Base-by-base conservation (phyloP, 2,888 invertebrate species). In the Metopia argyrocephala region DNA sequence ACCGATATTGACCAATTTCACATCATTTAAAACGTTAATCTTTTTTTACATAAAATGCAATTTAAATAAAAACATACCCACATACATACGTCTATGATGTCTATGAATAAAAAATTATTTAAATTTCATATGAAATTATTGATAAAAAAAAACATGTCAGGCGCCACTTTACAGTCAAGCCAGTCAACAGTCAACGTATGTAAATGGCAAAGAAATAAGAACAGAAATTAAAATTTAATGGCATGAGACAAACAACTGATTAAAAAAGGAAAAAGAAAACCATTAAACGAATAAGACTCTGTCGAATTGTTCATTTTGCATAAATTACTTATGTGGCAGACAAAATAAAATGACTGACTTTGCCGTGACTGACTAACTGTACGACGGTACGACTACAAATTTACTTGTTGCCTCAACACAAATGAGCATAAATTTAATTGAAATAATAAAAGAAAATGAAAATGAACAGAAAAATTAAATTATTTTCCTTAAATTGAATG, bases 391-490 rank as follows among this genome's bases (percentile, higher is more conserved):
- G 74, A 7, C 7, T 38, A 3, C 31, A 31, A 7, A 4, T 38
- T 3, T 38, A 38, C 82, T 82, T 82, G 80, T 83, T 83, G 78
- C 73, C 68, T 64, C 46, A 73, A 50, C n/a, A n/a, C 82, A 78
- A 83, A 83, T 83, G 71, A 83, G 79, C 82, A 82, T 79, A 82
- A 79, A 82, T 82, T 79, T 73, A 78, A 74, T n/a, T 78, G 48
- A 81, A 71, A 70, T 61, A 57, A 61, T 21, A 73, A 38, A 59
- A 54, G 52, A 25, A 68, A 18, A 68, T 31, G 2, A 20, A 27
- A 15, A 65, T 27, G 15, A 28, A 28, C 28, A 57, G 52, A 18
- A 59, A 46, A 50, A 54, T 68, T 54, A 23, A 69, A 69, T 62
- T 64, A 46, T 31, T 68, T 38, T 27, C 23, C 18, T 23, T 31